Base-by-base conservation (phyloP, 1,140 invertebrate species). In the Drosophila kanapiae region DNA sequence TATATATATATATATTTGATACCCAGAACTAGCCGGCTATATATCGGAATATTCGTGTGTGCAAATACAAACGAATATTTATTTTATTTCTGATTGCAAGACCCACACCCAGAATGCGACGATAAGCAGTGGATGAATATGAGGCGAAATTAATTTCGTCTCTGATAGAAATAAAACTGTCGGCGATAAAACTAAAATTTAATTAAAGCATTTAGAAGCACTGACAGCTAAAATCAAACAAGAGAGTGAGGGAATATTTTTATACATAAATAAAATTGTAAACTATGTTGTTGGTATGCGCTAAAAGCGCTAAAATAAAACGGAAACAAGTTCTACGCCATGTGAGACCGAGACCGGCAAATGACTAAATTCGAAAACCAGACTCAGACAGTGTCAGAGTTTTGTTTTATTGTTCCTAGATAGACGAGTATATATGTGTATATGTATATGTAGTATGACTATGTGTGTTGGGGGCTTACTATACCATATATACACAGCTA, bases 161-260 rank as follows among this genome's bases (percentile, higher is more conserved):
- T 57, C 31, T 56, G 48, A 62, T 56, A 63, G 47, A 64, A 64
- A 62, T 53, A 68, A 64, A 63, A 60, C 54, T 40, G 49, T 37
- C 60, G 27, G 58, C 62, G 43, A 87, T 82, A 87, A 86, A 86
- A 76, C 74, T 64, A 35, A 42, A 70, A 79, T 69, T 83, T 82
- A 87, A 87, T 85, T 85, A 74, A 84, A 59, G 60, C 37, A 49
- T 75, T 70, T 70, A 23, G 31, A 63, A 38, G 8, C 18, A n/a
- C 33, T 75, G 61, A 40, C 51, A 47, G 62, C 29, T 31, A 38
- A 57, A 54, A 31, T 11, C 51, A 35, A 48, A 38, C 48, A 4
- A 33, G 16, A 16, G 10, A 40, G 16, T 10, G 51, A 53, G 9
- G 14, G 7, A 45, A 16, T 4, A 76, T 58, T 56, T 49, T 59